phyloP scores from a whole-genome alignment of 1,140 invertebrate genomes.

The Lordiphosa clarofinis region DNA sequence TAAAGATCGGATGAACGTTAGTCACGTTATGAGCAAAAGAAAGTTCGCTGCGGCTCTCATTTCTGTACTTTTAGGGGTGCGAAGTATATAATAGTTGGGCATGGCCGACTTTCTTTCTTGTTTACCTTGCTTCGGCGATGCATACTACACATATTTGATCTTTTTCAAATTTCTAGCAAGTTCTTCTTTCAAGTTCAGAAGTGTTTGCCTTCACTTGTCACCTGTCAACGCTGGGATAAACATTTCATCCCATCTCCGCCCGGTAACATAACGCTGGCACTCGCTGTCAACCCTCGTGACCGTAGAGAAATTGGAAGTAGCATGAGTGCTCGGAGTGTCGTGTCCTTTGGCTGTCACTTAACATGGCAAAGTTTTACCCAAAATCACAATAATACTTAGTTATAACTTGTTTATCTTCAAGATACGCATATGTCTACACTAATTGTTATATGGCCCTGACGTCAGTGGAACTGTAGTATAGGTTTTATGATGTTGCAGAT shows the following conservation, averaged over 20 bases:
- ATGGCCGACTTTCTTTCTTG: too few species aligned
- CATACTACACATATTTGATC: too few species aligned
- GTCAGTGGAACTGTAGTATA: constrained; percentile 37
- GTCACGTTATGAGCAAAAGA: too few species aligned
- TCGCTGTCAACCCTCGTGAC: constrained; percentile 49
- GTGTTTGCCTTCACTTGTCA: constrained; percentile 45
- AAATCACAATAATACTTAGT: too few species aligned
- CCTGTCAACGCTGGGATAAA: constrained; percentile 41
- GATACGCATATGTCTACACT: constrained; percentile 11
- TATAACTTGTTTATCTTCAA: too few species aligned
- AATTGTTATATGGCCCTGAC: constrained; percentile 24
- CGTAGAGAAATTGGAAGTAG: constrained; percentile 8
- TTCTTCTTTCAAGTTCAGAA: constrained; percentile 37
- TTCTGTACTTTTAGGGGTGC: too few species aligned
- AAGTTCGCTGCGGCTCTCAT: too few species aligned
- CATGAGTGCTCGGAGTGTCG: not conserved
- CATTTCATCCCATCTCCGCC: constrained; percentile 22
- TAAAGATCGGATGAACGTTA: too few species aligned
- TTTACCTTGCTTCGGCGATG: too few species aligned
- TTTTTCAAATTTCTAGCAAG: too few species aligned
- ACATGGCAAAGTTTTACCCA: too few species aligned
- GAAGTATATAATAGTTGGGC: too few species aligned
- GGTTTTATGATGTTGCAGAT: constrained; percentile 34
- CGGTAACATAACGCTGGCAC: constrained; percentile 19
- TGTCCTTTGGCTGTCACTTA: constrained; percentile 50